A percentile compares a stretch with the other conserved stretches of the same genome.
Conservation (phyloP, 2,888 invertebrate genomes). For the Megastigmus dorsalis region DNA sequence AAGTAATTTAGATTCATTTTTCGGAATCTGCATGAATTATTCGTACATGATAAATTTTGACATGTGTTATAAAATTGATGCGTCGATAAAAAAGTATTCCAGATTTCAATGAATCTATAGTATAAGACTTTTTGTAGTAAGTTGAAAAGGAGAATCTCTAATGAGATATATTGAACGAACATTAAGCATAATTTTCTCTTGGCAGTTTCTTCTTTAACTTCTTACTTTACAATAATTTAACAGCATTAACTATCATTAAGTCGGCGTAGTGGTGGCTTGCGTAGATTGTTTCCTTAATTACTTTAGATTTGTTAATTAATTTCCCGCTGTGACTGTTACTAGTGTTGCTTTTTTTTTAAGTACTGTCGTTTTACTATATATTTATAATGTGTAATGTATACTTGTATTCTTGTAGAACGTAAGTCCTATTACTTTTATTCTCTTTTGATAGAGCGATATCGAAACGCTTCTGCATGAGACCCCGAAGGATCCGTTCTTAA, state of each 20-base stretch:
- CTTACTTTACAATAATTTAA: slow-evolving; percentile 3
- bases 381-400: background rate
- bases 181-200: slow-evolving; percentile 65
- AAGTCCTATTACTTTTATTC: slow-evolving; percentile 46
- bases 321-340: background rate
- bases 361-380: too few relatives aligned
- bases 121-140: background rate
- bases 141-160: background rate
- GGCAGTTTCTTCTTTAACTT: slow-evolving; percentile 15
- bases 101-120: background rate
- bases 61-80: background rate
- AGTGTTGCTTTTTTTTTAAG: background rate
- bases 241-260: background rate
- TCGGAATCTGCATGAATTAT: too few relatives aligned
- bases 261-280: slow-evolving; percentile 13
- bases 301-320: slow-evolving; percentile 2
- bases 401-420: slow-evolving; percentile 3
- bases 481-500: slow-evolving; percentile 54
- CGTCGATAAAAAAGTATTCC: background rate
- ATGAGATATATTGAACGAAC: slow-evolving; percentile 48
- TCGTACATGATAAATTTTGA: too few relatives aligned
- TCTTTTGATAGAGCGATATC: slow-evolving; percentile 49
- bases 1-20: too few relatives aligned
- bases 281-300: background rate
- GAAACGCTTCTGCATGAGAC: slow-evolving; percentile 59